Evolutionary conservation across 1,140 invertebrate genomes (phyloP).

Genomic region (Tetraneura akinire): DNA sequence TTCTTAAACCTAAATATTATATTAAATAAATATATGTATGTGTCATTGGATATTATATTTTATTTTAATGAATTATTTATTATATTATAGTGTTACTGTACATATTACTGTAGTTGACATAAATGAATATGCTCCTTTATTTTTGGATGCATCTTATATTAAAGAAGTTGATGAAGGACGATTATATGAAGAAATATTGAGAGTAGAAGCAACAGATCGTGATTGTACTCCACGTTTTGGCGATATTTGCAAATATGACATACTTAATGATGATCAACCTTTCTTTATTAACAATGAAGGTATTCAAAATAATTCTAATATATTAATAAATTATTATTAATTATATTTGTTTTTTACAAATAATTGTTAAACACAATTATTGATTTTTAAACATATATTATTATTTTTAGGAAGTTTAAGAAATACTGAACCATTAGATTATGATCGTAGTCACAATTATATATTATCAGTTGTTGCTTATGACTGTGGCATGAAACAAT

Average conservation of each 20-base stretch:
- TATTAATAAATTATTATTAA: constrained; percentile 1
- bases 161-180: constrained; percentile 88
- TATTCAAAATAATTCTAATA: constrained; percentile 55
- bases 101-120: constrained; percentile 94
- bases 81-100: constrained; percentile 81
- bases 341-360: constrained; percentile 12
- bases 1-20: too few species aligned
- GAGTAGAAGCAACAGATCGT: constrained; percentile 85
- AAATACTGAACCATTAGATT: constrained; percentile 89
- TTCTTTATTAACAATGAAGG: constrained; percentile 92
- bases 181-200: constrained; percentile 84
- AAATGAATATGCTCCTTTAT: constrained; percentile 90
- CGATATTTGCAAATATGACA: constrained; percentile 95
- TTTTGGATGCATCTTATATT: constrained; percentile 85
- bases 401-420: constrained; percentile 71
- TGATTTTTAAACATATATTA: constrained; percentile 21
- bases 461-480: constrained; percentile 95
- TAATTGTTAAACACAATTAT: too few species aligned
- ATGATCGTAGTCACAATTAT: constrained; percentile 89
- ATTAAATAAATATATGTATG: not conserved
- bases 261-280: constrained; percentile 84
- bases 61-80: not conserved
- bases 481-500: constrained; percentile 88
- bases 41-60: too few species aligned
- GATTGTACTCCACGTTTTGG: constrained; percentile 91